Conservation (phyloP, 2,113 vertebrate genomes). For the Callipepla californica region DNA sequence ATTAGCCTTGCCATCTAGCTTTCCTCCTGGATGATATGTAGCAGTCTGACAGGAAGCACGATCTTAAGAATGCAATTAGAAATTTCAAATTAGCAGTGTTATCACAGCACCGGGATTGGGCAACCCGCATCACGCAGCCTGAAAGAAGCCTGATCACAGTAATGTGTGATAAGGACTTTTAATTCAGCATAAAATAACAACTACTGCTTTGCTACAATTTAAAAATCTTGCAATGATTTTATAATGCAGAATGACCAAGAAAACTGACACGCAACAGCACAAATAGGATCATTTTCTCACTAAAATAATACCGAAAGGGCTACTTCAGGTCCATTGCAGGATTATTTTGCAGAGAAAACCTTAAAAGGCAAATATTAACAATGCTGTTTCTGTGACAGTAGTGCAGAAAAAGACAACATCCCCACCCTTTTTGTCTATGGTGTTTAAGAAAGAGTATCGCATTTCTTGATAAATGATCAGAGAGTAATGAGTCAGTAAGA, state of each 20-base stretch:
- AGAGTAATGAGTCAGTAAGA: background rate
- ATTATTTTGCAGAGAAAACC: background rate
- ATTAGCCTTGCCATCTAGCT: constrained; percentile 37
- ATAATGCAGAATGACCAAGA: background rate
- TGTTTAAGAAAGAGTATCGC: background rate
- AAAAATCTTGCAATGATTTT: background rate
- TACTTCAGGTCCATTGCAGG: background rate
- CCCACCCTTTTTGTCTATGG: background rate
- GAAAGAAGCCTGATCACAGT: background rate
- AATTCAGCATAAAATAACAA: background rate
- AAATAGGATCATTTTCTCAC: background rate
- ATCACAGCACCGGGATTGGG: background rate
- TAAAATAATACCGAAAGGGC: background rate
- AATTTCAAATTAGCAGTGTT: constrained; percentile 35
- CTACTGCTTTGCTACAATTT: background rate
- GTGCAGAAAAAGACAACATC: background rate
- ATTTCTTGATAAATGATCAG: background rate
- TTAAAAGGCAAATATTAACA: background rate
- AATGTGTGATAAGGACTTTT: background rate
- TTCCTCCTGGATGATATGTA: constrained; percentile 21
- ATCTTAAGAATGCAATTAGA: constrained; percentile 41
- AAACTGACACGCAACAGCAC: background rate
- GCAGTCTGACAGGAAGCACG: background rate
- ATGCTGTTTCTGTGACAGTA: background rate
- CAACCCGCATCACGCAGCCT: background rate